Percentiles rank a stretch among this genome's conserved stretches.
These are phyloP conservation scores for Pandion haliaetus DNA, from an alignment of 2,113 vertebrate genomes.

Conservation along the genomic window DNA sequence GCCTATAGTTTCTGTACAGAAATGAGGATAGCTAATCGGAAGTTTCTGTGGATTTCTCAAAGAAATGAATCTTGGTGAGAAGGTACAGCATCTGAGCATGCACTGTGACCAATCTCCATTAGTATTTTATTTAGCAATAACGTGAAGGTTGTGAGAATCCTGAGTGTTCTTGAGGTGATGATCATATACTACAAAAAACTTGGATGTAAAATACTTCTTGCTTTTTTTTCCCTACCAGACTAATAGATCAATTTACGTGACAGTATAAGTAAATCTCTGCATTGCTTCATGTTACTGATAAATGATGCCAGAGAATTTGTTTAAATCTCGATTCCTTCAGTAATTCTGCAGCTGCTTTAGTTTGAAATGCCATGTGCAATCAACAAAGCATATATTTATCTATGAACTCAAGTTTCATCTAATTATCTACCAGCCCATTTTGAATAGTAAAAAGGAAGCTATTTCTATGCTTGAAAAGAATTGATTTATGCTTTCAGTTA, in stretches of 20 bases:
- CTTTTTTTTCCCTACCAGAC: not conserved
- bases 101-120: not conserved
- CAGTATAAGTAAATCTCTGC: not conserved
- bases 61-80: not conserved
- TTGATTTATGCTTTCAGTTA: slow-evolving; percentile 38
- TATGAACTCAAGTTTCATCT: not conserved
- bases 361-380: slow-evolving; percentile 10
- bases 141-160: not conserved
- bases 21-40: not conserved
- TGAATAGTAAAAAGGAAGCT: not conserved
- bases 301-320: not conserved
- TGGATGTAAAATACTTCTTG: not conserved
- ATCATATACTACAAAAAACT: not conserved
- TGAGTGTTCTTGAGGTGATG: not conserved
- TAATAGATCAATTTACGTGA: not conserved
- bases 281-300: not conserved
- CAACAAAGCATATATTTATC: slow-evolving; percentile 29
- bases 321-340: not conserved
- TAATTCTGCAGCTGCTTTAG: not conserved
- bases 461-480: slow-evolving; percentile 3
- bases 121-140: not conserved
- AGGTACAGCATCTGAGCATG: not conserved
- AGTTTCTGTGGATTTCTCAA: not conserved
- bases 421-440: not conserved
- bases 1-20: not conserved